These are phyloP conservation scores for Eriocheir sinensis DNA, from an alignment of 1,140 invertebrate genomes.

Conservation along the genomic window DNA sequence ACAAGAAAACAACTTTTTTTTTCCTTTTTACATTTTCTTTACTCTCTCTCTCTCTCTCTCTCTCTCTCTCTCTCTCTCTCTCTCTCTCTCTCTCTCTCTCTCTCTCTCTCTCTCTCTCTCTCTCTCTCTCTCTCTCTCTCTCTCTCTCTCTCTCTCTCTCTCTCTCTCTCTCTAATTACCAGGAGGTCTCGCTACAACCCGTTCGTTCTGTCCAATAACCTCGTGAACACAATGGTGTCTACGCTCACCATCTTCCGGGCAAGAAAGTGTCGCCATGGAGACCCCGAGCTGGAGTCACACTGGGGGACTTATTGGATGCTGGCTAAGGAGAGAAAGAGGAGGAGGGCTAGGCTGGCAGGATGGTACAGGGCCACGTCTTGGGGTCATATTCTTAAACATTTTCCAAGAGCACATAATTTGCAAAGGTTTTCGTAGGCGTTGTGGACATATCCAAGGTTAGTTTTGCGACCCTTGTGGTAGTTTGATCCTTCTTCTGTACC, in stretches of 20 bases:
- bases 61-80: constrained; percentile 52
- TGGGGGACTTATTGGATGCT: constrained; percentile 12
- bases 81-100: constrained; percentile 40
- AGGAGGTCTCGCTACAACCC: constrained; percentile 19
- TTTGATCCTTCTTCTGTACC: too few relatives aligned
- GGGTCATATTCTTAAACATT: too few relatives aligned
- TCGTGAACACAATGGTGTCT: not conserved
- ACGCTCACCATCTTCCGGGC: not conserved
- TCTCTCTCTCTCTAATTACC: not conserved
- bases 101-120: constrained; percentile 34
- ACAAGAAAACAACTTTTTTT: not conserved
- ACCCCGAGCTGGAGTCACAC: not conserved
- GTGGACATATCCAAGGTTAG: too few relatives aligned
- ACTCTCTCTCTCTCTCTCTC: constrained; percentile 40
- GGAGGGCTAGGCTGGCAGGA: not conserved
- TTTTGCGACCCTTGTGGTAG: too few relatives aligned
- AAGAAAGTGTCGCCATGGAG: not conserved
- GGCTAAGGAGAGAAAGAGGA: not conserved
- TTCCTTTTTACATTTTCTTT: not conserved
- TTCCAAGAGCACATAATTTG: too few relatives aligned
- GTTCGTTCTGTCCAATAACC: not conserved
- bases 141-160: constrained; percentile 37
- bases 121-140: constrained; percentile 48
- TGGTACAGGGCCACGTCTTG: not conserved
- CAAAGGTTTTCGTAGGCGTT: too few relatives aligned